Evolutionary conservation across 2,797 vertebrate species (phyloP).

Genomic region (Schizothorax lantsangensis): DNA sequence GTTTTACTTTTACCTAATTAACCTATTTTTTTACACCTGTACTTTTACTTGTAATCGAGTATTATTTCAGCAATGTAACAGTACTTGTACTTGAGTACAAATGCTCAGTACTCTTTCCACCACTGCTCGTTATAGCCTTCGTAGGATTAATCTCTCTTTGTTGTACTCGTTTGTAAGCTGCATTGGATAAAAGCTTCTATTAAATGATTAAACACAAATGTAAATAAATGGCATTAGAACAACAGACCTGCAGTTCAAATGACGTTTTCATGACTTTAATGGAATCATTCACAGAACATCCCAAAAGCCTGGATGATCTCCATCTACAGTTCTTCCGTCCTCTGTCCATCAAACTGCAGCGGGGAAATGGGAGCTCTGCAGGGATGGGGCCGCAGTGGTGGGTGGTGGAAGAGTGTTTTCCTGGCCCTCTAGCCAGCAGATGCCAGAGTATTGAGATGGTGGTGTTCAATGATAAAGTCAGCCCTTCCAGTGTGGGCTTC

Average conservation of each 20-base stretch:
- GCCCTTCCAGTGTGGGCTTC: slow-evolving; percentile 84
- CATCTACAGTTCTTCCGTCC: slow-evolving; percentile 79
- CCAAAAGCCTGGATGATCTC: slow-evolving; percentile 66
- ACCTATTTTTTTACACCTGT: not conserved
- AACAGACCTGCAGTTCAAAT: not conserved
- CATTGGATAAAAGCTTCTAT: not conserved
- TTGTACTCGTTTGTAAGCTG: not conserved
- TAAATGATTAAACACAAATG: not conserved
- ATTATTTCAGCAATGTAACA: no score
- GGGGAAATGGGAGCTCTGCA: slow-evolving; percentile 59
- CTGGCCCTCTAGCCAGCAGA: slow-evolving; percentile 61
- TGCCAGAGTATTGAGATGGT: slow-evolving; percentile 79
- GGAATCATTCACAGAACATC: slow-evolving; percentile 61
- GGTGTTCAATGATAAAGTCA: slow-evolving; percentile 85
- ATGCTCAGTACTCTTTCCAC: not conserved
- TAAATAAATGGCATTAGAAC: not conserved
- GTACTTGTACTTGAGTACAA: no score
- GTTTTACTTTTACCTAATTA: no score
- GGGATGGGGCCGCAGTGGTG: slow-evolving; percentile 76
- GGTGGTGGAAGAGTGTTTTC: slow-evolving; percentile 79
- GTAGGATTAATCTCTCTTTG: not conserved
- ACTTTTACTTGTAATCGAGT: not conserved
- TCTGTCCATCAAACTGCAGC: slow-evolving; percentile 76
- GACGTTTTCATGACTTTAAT: not conserved
- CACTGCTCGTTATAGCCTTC: not conserved